phyloP scores from a whole-genome alignment of 1,140 invertebrate genomes.

The Diploscapter pachys region DNA sequence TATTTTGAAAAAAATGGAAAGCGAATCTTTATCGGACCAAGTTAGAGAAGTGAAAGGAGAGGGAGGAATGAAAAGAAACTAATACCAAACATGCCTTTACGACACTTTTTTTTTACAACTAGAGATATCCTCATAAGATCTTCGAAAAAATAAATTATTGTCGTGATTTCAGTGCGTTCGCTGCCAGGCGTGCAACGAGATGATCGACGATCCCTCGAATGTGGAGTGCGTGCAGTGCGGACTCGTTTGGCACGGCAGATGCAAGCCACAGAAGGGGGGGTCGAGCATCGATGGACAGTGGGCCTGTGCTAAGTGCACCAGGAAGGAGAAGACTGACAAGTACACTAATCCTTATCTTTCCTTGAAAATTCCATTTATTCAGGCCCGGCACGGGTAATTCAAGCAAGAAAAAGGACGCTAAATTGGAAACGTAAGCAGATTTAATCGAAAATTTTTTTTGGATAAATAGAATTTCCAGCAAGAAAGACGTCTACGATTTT shows the following conservation, averaged over 20 bases:
- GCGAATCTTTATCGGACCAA: too few species aligned
- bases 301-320: neutral
- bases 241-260: constrained; percentile 16
- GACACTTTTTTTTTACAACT: neutral
- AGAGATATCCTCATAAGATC: neutral
- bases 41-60: too few species aligned
- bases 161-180: constrained; percentile 17
- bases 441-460: too few species aligned
- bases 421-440: too few species aligned
- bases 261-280: constrained; percentile 6
- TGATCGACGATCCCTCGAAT: constrained; percentile 16
- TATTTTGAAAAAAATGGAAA: too few species aligned
- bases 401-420: too few species aligned
- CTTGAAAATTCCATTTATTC: neutral
- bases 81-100: neutral
- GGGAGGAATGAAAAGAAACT: too few species aligned
- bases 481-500: too few species aligned
- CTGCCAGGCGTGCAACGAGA: neutral
- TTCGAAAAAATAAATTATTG: neutral
- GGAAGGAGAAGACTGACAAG: neutral
- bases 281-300: constrained; percentile 15
- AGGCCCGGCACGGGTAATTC: too few species aligned
- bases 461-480: too few species aligned
- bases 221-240: constrained; percentile 12
- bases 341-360: neutral